These are phyloP conservation scores for Alfaro cultratus DNA, from an alignment of 2,797 vertebrate species.

Conservation along the genomic window DNA sequence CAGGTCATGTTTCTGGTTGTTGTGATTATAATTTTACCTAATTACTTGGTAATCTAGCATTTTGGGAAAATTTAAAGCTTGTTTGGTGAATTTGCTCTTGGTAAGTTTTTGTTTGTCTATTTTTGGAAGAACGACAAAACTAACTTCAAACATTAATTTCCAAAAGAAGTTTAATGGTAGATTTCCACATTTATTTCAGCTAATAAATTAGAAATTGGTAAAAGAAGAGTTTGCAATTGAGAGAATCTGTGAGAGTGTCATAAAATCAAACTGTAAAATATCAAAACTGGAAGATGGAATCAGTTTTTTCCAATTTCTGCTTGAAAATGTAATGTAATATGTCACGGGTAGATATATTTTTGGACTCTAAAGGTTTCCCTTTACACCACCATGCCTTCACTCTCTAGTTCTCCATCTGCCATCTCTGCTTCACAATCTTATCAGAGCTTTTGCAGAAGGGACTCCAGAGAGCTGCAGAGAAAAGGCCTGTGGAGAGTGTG, in stretches of 20 bases:
- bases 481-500: conserved; percentile 48
- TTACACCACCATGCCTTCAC: neutral
- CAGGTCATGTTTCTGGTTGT: neutral
- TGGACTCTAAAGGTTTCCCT: conserved; percentile 12
- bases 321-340: neutral
- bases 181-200: neutral
- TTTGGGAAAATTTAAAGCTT: neutral
- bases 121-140: neutral
- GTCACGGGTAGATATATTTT: neutral
- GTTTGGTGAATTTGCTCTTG: neutral
- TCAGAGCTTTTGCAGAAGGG: conserved; percentile 56
- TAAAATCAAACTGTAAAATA: neutral
- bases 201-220: neutral
- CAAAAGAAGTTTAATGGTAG: neutral
- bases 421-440: conserved; percentile 58
- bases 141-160: neutral
- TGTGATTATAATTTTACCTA: neutral
- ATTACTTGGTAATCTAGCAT: neutral
- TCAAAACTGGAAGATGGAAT: neutral
- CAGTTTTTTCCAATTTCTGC: neutral
- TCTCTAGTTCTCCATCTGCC: conserved; percentile 25
- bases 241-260: neutral
- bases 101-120: neutral
- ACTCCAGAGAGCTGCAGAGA: conserved; percentile 44
- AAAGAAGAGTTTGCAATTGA: neutral